These are phyloP conservation scores for Crenichthys baileyi DNA, from an alignment of 2,797 vertebrate species.

Conservation along the genomic window DNA sequence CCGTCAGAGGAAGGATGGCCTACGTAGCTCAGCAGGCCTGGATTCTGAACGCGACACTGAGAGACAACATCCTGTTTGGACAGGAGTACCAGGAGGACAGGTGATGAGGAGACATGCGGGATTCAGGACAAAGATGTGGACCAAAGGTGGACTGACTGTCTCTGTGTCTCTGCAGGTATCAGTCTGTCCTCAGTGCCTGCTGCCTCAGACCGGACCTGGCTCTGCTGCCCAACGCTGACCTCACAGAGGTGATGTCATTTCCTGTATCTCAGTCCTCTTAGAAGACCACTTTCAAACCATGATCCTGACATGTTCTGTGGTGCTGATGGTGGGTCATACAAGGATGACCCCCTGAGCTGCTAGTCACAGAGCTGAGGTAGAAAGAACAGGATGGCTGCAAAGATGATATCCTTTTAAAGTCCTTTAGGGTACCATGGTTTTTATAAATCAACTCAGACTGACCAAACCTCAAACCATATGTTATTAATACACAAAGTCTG, in stretches of 20 bases:
- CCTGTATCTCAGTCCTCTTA: constrained; percentile 10
- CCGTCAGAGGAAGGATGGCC: constrained; percentile 86
- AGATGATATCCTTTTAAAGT: too few relatives aligned
- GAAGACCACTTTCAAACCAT: neutral
- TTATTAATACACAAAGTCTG: too few relatives aligned
- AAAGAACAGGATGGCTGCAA: too few relatives aligned
- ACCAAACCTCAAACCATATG: too few relatives aligned
- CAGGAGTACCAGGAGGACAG: constrained; percentile 91
- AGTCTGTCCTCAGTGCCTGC: constrained; percentile 87
- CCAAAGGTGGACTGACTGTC: neutral
- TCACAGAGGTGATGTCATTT: constrained; percentile 86
- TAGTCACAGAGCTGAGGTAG: too few relatives aligned
- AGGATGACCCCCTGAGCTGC: too few relatives aligned
- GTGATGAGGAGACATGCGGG: constrained; percentile 56
- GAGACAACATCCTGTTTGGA: constrained; percentile 94
- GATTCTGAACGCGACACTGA: constrained; percentile 90
- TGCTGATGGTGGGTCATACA: too few relatives aligned
- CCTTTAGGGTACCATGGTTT: too few relatives aligned
- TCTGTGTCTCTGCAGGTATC: constrained; percentile 79
- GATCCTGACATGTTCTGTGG: too few relatives aligned
- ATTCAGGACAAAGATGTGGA: neutral
- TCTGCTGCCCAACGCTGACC: constrained; percentile 87
- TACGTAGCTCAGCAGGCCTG: constrained; percentile 95
- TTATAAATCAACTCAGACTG: too few relatives aligned
- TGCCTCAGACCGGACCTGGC: constrained; percentile 89